These are phyloP conservation scores for Bradynema listronoti DNA, from an alignment of 1,140 invertebrate genomes.

Conservation along the genomic window DNA sequence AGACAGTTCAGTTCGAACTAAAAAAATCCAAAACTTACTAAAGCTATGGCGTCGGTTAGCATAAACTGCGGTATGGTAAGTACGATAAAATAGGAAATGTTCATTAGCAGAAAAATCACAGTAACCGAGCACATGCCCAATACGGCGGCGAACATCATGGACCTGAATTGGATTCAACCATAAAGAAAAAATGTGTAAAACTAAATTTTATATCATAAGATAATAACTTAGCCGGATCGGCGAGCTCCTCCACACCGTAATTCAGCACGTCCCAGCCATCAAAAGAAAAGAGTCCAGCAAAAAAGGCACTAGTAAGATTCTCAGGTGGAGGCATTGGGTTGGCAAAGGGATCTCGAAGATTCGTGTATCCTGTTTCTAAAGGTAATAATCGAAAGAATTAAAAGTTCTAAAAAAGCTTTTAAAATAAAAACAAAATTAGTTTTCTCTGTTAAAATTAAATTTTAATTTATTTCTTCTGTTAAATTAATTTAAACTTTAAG, in stretches of 20 bases:
- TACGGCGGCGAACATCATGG: constrained; percentile 47
- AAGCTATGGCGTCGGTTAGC: too few relatives aligned
- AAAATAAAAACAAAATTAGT: not conserved
- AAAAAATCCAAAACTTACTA: too few relatives aligned
- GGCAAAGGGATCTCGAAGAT: constrained; percentile 13
- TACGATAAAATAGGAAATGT: constrained; percentile 44
- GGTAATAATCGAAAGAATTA: constrained; percentile 1
- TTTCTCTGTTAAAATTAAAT: not conserved
- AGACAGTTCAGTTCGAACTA: too few relatives aligned
- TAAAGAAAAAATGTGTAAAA: not conserved
- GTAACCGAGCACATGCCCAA: constrained; percentile 37
- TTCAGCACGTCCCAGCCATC: constrained; percentile 49
- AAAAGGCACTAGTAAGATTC: constrained; percentile 27
- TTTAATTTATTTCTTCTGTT: not conserved
- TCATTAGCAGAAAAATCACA: constrained; percentile 33
- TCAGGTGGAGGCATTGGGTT: constrained; percentile 10
- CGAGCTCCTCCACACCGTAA: constrained; percentile 44
- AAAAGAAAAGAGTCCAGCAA: constrained; percentile 41
- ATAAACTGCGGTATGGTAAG: too few relatives aligned
- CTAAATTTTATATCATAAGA: constrained; percentile 1
- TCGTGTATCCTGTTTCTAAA: constrained; percentile 2
- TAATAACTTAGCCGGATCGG: constrained; percentile 29
- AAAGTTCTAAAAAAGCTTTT: constrained; percentile 5
- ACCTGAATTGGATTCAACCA: constrained; percentile 20
- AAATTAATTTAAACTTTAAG: too few relatives aligned